These are phyloP conservation scores for Sturnira hondurensis DNA, from an alignment of 2,113 vertebrate genomes.

Conservation along the genomic window DNA sequence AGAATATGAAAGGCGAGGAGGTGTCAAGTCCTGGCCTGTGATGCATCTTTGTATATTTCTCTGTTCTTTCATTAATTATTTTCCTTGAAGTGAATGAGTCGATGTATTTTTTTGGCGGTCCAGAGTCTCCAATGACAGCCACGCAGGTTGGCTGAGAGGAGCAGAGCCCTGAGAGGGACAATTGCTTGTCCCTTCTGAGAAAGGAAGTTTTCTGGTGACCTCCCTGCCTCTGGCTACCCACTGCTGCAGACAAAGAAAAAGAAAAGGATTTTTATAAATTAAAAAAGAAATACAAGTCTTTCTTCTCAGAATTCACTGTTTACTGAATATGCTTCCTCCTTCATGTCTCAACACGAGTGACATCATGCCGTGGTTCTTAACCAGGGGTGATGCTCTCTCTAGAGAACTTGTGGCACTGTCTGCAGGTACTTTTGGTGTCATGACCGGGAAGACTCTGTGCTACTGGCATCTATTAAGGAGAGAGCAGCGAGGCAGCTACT, in stretches of 20 bases:
- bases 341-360: neutral
- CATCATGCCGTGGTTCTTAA: neutral
- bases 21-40: neutral
- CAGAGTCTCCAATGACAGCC: neutral
- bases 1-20: neutral
- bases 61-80: neutral
- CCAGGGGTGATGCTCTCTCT: neutral
- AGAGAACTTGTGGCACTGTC: neutral
- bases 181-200: neutral
- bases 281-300: neutral
- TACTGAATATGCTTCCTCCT: neutral
- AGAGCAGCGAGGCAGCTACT: neutral
- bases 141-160: neutral
- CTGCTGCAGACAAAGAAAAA: neutral
- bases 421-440: neutral
- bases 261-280: neutral
- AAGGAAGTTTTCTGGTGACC: neutral
- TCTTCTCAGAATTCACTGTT: neutral
- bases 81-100: neutral
- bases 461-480: neutral
- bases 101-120: neutral
- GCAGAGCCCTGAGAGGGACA: neutral
- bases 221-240: neutral
- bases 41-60: neutral
- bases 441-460: neutral